phyloP scores from a whole-genome alignment of 2,888 invertebrate species.

The Prosapia bicincta region DNA sequence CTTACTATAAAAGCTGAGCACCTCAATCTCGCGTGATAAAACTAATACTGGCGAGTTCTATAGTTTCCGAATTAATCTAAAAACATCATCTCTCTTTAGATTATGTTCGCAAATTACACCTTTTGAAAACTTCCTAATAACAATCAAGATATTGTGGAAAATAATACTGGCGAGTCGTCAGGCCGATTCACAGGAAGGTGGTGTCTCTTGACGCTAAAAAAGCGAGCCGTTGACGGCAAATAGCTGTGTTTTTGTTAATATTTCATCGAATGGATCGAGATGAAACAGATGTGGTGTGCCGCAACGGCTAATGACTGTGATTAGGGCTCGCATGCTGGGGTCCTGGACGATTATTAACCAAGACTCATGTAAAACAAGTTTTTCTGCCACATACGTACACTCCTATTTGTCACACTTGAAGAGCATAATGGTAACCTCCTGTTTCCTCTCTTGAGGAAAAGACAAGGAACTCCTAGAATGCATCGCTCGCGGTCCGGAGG shows the following conservation, averaged over 20 bases:
- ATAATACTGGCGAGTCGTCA: not conserved
- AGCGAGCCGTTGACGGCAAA: not conserved
- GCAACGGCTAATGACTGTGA: not conserved
- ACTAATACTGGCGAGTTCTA: not conserved
- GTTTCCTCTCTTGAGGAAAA: not conserved
- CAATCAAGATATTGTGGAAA: slow-evolving; percentile 19
- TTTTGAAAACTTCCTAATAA: slow-evolving; percentile 27
- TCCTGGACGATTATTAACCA: not conserved
- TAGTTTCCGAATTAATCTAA: slow-evolving; percentile 6
- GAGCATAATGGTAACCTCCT: not conserved
- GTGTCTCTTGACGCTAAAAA: not conserved
- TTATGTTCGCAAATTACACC: slow-evolving; percentile 26
- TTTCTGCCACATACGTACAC: not conserved
- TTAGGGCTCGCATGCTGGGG: not conserved
- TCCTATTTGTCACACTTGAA: not conserved
- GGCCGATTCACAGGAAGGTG: not conserved
- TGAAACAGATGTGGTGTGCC: not conserved
- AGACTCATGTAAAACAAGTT: not conserved
- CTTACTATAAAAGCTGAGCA: not conserved
- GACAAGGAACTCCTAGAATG: not conserved
- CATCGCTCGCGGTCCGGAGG: too few species aligned
- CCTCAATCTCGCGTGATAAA: not conserved
- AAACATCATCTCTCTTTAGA: slow-evolving; percentile 20
- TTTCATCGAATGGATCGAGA: not conserved
- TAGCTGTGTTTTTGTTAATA: not conserved